Evolutionary conservation across 2,888 invertebrate genomes (phyloP), one percentile per base, ranked within the genome.

Genomic region (Apotomis turbidana): DNA sequence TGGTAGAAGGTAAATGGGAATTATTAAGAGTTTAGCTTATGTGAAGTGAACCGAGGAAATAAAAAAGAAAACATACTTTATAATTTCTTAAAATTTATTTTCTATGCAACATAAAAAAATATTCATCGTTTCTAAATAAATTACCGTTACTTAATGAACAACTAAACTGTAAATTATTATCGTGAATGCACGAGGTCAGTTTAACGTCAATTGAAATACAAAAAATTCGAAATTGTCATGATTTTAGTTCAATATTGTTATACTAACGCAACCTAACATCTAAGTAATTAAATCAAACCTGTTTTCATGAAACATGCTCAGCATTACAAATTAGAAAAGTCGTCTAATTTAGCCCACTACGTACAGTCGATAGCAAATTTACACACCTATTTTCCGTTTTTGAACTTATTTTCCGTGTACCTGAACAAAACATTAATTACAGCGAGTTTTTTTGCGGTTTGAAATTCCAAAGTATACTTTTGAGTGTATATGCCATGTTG

Each of bases 81-180:
- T 83, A 90, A 90, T 91, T 92, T 92, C 90, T 93, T 93, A 91
- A 90, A 90, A 87, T 93, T 93, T 93, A 92, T 93, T 93, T 94
- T 93, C 93, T 93, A 94, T 92, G 93, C 93, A 94, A 94, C 93
- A 94, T 94, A 94, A 94, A 94, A 93, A 93, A 93, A 93, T 93
- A 93, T 93, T 87, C 90, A 92, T 92, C 91, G 92, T 91, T 93
- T 93, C 83, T 83, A 87, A 93, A 93, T 93, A 93, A 93, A 92
- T 92, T 92, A 93, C 88, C 89, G 89, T 89, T 91, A 93, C 91
- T 90, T 91, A 91, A 89, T 89, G 89, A 88, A 81, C 73, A 92
- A 92, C 88, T 90, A 89, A 92, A 90, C 85, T 83, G 87, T 88
- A 89, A 78, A 89, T 86, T 86, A 90, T 86, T 83, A 87, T 63